Conservation (phyloP, 2,797 vertebrate species). For the Acridotheres tristis region DNA sequence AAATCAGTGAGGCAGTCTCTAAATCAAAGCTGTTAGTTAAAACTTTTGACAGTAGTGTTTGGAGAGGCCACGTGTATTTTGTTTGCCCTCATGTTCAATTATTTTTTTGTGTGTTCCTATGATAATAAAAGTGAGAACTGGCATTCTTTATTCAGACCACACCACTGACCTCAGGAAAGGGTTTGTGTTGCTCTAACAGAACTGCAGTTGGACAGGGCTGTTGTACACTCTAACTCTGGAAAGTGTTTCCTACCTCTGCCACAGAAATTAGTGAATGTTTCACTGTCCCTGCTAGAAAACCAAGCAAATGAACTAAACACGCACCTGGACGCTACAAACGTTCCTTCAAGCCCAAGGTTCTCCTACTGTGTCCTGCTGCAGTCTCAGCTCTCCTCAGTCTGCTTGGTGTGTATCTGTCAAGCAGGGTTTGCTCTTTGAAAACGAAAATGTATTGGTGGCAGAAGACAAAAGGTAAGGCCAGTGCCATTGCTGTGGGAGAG, state of each 20-base stretch:
- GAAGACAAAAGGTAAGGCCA: not conserved
- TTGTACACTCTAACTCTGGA: not conserved
- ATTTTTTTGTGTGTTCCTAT: not conserved
- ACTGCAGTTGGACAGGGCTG: not conserved
- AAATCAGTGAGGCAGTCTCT: not conserved
- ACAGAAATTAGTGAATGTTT: accelerated
- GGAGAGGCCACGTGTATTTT: not conserved
- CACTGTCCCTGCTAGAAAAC: not conserved
- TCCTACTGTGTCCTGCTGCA: not conserved
- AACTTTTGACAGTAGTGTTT: not conserved
- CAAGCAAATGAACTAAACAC: accelerated
- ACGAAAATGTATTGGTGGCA: accelerated
- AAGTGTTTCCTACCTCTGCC: not conserved
- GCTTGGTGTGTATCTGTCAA: accelerated
- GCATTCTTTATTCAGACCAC: not conserved
- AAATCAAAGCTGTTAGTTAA: not conserved
- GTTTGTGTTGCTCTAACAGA: not conserved
- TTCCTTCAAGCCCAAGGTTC: not conserved
- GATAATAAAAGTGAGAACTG: not conserved
- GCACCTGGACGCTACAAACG: not conserved
- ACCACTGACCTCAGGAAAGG: not conserved
- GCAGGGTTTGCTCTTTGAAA: not conserved
- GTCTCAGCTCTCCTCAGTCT: not conserved
- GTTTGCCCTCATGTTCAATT: not conserved
- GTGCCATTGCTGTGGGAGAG: not conserved